Evolutionary conservation across 2,888 invertebrate genomes (phyloP).

Genomic region (Agrochola circellaris): DNA sequence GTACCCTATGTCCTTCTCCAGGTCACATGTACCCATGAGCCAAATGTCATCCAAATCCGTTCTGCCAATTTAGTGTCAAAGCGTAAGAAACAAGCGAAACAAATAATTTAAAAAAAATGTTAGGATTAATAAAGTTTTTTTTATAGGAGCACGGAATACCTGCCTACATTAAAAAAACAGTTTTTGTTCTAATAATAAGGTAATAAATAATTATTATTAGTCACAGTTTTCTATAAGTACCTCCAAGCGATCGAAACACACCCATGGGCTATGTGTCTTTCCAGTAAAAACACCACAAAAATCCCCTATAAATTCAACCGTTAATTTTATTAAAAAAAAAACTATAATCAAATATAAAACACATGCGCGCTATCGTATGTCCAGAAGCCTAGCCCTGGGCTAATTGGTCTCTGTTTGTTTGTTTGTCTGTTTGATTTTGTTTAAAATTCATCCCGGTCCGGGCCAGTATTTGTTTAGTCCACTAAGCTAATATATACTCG

Average conservation of each 20-base stretch:
- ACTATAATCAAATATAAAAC: slow-evolving; percentile 69
- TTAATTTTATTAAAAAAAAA: slow-evolving; percentile 34
- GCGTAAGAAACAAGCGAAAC: too few relatives aligned
- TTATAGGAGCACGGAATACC: background rate
- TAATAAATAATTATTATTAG: background rate
- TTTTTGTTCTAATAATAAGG: background rate
- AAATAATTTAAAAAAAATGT: too few relatives aligned
- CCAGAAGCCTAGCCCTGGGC: slow-evolving; percentile 79
- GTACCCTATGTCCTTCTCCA: too few relatives aligned
- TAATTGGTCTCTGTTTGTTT: slow-evolving; percentile 78
- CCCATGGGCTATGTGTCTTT: slow-evolving; percentile 13
- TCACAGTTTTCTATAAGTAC: background rate
- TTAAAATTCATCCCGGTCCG: slow-evolving; percentile 80
- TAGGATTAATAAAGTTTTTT: too few relatives aligned
- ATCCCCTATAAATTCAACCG: background rate
- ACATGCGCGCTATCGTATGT: slow-evolving; percentile 74
- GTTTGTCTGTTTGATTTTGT: slow-evolving; percentile 77
- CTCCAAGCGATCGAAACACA: background rate
- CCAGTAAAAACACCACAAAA: slow-evolving; percentile 16
- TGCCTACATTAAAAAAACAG: fast-evolving
- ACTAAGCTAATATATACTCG: slow-evolving; percentile 83
- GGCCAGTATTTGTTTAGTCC: slow-evolving; percentile 81
- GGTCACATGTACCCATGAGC: too few relatives aligned
- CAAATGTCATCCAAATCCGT: too few relatives aligned
- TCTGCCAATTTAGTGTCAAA: too few relatives aligned